A percentile compares a stretch with the other conserved stretches of the same genome.
These are phyloP conservation scores for Eupithecia pulchellata DNA, from an alignment of 2,888 invertebrate genomes.

Conservation along the genomic window DNA sequence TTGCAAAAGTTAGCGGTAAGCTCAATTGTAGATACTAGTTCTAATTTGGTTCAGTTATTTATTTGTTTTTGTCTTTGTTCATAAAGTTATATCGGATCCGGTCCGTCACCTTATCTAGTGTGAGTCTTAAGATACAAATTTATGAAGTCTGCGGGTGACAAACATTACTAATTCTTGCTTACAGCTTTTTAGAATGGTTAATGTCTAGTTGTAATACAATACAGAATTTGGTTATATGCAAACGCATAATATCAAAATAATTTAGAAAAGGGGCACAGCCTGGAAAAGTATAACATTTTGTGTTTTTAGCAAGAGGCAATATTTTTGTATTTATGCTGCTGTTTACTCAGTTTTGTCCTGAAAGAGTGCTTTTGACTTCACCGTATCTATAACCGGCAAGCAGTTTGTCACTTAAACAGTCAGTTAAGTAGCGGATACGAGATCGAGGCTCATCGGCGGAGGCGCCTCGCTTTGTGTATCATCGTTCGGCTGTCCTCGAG, in stretches of 20 bases:
- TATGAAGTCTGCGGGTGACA: not conserved
- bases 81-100: no score
- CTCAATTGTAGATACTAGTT: no score
- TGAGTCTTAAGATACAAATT: no score
- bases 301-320: not conserved
- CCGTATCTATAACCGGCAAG: constrained; percentile 32
- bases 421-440: constrained; percentile 43
- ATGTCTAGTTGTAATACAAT: not conserved
- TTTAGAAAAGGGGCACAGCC: not conserved
- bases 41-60: no score
- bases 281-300: not conserved
- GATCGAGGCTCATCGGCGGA: constrained; percentile 45
- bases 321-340: not conserved
- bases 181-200: not conserved
- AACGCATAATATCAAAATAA: not conserved
- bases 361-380: constrained; percentile 23
- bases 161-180: not conserved
- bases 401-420: constrained; percentile 44
- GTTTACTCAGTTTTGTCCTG: no score
- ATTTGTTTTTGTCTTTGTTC: no score
- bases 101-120: no score
- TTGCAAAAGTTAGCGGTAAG: no score
- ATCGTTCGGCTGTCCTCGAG: not conserved
- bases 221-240: not conserved
- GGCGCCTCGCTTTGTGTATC: not conserved